Conservation (phyloP, 2,888 invertebrate genomes). For the Tyria jacobaeae region DNA sequence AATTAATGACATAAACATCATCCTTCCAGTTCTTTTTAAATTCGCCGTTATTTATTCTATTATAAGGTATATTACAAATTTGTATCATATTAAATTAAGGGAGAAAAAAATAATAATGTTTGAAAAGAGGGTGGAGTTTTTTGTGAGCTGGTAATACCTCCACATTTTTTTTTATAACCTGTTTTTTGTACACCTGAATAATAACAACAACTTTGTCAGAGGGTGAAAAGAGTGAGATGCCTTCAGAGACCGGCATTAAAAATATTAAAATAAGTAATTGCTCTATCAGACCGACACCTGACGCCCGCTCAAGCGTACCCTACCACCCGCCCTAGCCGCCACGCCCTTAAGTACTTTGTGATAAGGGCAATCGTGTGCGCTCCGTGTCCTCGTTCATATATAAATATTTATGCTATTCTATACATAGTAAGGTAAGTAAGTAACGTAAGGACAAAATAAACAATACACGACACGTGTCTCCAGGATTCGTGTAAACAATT, state of each 20-base stretch:
- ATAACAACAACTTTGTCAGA: constrained; percentile 64
- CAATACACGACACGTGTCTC: constrained; percentile 44
- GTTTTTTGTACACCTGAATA: constrained; percentile 59
- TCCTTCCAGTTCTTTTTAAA: no score
- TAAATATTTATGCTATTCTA: constrained; percentile 52
- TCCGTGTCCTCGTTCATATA: constrained; percentile 47
- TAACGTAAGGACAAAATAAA: constrained; percentile 47
- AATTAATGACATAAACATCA: no score
- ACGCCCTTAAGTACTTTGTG: constrained; percentile 66
- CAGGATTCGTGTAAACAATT: constrained; percentile 39
- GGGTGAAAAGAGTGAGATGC: constrained; percentile 62
- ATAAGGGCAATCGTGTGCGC: constrained; percentile 67
- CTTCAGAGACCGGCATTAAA: constrained; percentile 71
- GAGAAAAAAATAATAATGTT: constrained; percentile 13
- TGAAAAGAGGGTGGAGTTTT: constrained; percentile 15
- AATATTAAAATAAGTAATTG: constrained; percentile 83
- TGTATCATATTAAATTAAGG: background rate
- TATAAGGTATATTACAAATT: background rate
- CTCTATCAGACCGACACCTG: constrained; percentile 80
- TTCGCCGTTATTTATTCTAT: background rate
- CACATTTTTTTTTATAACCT: constrained; percentile 39
- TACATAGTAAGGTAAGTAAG: no score
- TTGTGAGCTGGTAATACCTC: constrained; percentile 26
- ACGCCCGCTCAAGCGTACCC: constrained; percentile 57
- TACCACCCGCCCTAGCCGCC: constrained; percentile 53